These are phyloP conservation scores for Macrosoma leucophasiata DNA, from an alignment of 2,888 invertebrate species.

Conservation along the genomic window DNA sequence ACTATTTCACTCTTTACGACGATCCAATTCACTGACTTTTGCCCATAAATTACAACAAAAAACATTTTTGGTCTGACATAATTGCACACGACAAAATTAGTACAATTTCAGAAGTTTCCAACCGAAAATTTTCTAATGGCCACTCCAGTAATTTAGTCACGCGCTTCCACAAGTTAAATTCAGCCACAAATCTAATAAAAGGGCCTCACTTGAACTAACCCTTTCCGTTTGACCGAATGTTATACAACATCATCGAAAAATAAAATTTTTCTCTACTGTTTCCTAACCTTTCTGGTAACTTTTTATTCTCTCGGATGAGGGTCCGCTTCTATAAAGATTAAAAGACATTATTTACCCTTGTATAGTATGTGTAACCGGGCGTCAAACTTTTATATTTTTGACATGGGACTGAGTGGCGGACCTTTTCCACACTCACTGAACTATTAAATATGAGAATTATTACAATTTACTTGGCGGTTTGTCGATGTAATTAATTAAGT, in stretches of 20 bases:
- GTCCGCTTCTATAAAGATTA: slow-evolving; percentile 59
- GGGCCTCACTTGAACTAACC: slow-evolving; percentile 25
- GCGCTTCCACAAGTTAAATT: slow-evolving; percentile 26
- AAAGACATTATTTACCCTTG: slow-evolving; percentile 66
- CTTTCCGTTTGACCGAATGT: slow-evolving; percentile 31
- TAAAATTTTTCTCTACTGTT: slow-evolving; percentile 51
- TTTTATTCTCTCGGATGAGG: slow-evolving; percentile 56
- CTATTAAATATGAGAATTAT: slow-evolving; percentile 31
- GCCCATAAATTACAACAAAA: too few species aligned
- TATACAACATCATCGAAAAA: slow-evolving; percentile 59
- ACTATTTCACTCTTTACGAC: too few species aligned
- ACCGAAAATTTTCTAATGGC: slow-evolving; percentile 6
- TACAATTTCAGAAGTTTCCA: too few species aligned
- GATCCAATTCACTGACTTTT: too few species aligned
- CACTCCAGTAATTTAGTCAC: slow-evolving; percentile 22
- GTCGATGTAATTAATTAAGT: slow-evolving; percentile 27
- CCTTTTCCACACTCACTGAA: slow-evolving; percentile 40
- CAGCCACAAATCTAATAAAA: slow-evolving; percentile 24
- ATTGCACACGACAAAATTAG: too few species aligned
- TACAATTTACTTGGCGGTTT: slow-evolving; percentile 28
- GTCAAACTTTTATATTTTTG: slow-evolving; percentile 64
- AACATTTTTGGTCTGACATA: too few species aligned
- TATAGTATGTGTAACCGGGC: slow-evolving; percentile 45
- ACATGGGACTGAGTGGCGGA: slow-evolving; percentile 49
- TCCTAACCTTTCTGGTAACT: slow-evolving; percentile 48